Evolutionary conservation across 2,888 invertebrate genomes (phyloP).

Genomic region (Formica aserva): DNA sequence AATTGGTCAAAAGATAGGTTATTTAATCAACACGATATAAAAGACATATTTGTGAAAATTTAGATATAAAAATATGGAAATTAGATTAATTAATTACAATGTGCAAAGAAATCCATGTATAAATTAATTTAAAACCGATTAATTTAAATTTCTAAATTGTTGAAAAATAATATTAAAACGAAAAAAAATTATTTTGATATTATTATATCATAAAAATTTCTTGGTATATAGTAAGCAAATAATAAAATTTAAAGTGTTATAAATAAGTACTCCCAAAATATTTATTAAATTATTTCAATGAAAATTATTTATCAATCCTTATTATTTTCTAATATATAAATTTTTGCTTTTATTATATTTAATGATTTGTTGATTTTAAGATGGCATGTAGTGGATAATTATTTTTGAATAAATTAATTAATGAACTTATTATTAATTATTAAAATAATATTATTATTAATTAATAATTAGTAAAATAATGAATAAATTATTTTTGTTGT

Average conservation of each 20-base stretch:
- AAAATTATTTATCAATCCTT: neutral
- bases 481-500: neutral
- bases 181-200: neutral
- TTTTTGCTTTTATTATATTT: neutral
- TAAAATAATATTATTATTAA: no score
- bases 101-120: no score
- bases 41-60: neutral
- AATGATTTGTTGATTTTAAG: neutral
- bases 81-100: constrained; percentile 6
- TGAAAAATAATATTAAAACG: neutral
- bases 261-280: neutral
- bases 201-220: neutral
- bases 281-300: neutral
- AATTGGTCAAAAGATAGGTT: neutral
- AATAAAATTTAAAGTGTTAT: neutral
- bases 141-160: neutral
- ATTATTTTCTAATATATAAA: neutral
- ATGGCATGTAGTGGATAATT: neutral
- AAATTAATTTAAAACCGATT: neutral
- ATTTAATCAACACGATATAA: neutral
- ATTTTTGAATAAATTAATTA: neutral
- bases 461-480: neutral
- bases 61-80: neutral
- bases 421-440: no score
- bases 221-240: neutral